These are phyloP conservation scores for Gymnoscelis rufifasciata DNA, from an alignment of 2,888 invertebrate species.

Conservation along the genomic window DNA sequence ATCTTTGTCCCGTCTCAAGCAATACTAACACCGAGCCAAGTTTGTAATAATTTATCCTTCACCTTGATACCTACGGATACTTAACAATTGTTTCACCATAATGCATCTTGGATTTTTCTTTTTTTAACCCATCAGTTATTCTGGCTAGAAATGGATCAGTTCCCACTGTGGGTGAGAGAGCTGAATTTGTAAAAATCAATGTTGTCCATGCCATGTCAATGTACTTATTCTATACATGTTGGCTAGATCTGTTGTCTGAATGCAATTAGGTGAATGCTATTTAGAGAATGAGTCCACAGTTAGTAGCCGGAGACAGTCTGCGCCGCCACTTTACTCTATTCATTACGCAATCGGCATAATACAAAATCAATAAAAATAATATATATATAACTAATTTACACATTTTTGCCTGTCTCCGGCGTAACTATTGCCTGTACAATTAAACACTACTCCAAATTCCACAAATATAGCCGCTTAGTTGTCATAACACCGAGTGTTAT, in stretches of 20 bases:
- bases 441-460: conserved; percentile 22
- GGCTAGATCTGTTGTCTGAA: conserved; percentile 72
- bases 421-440: conserved; percentile 48
- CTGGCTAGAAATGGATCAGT: conserved; percentile 82
- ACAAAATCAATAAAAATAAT: not conserved
- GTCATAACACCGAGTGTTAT: conserved; percentile 19
- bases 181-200: conserved; percentile 67
- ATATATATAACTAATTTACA: conserved; percentile 1
- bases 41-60: conserved; percentile 10
- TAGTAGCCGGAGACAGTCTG: conserved; percentile 63
- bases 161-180: conserved; percentile 82
- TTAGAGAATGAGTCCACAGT: conserved; percentile 66
- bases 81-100: conserved; percentile 41
- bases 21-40: conserved; percentile 16
- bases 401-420: conserved; percentile 61
- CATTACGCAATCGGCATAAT: conserved; percentile 14
- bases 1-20: conserved; percentile 15
- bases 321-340: conserved; percentile 26
- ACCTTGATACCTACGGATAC: conserved; percentile 11
- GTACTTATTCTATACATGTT: conserved; percentile 59
- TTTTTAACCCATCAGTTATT: conserved; percentile 78
- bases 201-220: conserved; percentile 69
- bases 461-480: conserved; percentile 21
- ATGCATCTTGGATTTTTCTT: conserved; percentile 69
- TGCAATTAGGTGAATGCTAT: conserved; percentile 75